These are phyloP conservation scores for Oryzias woworae DNA, from an alignment of 2,113 vertebrate genomes.

Conservation along the genomic window DNA sequence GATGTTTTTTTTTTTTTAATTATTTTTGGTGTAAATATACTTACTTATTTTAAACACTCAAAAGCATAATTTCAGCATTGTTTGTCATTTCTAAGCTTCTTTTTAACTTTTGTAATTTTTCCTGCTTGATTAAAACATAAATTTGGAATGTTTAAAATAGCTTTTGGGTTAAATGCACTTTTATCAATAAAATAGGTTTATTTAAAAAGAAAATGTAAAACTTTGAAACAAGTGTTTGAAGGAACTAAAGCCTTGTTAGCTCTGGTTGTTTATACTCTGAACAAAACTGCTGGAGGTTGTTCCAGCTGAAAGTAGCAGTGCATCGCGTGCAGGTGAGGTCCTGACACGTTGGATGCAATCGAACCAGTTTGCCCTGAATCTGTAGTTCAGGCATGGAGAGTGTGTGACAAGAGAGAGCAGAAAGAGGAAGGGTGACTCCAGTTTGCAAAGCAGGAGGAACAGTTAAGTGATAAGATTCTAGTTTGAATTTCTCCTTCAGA, in stretches of 20 bases:
- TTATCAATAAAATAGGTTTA: too few relatives aligned
- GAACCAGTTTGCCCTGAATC: slow-evolving; percentile 53
- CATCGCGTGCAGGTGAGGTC: neutral
- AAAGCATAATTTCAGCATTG: too few relatives aligned
- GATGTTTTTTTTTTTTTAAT: too few relatives aligned
- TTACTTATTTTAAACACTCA: too few relatives aligned
- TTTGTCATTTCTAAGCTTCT: too few relatives aligned
- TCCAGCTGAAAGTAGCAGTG: neutral
- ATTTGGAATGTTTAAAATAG: too few relatives aligned
- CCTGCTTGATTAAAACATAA: too few relatives aligned
- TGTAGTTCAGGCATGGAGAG: slow-evolving; percentile 24
- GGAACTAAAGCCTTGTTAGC: neutral
- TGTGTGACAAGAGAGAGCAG: slow-evolving; percentile 17
- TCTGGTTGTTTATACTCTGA: neutral
- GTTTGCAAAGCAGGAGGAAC: slow-evolving; percentile 22
- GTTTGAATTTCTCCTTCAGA: slow-evolving; percentile 21
- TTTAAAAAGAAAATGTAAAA: neutral
- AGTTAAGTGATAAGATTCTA: slow-evolving; percentile 16
- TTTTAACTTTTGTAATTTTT: too few relatives aligned
- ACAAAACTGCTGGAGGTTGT: neutral
- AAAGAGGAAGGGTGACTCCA: neutral
- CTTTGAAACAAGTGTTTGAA: neutral
- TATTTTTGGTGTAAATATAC: too few relatives aligned
- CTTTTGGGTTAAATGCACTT: too few relatives aligned
- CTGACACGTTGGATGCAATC: slow-evolving; percentile 25